Evolutionary conservation across 2,113 vertebrate genomes (phyloP).

Genomic region (Rhea pennata): DNA sequence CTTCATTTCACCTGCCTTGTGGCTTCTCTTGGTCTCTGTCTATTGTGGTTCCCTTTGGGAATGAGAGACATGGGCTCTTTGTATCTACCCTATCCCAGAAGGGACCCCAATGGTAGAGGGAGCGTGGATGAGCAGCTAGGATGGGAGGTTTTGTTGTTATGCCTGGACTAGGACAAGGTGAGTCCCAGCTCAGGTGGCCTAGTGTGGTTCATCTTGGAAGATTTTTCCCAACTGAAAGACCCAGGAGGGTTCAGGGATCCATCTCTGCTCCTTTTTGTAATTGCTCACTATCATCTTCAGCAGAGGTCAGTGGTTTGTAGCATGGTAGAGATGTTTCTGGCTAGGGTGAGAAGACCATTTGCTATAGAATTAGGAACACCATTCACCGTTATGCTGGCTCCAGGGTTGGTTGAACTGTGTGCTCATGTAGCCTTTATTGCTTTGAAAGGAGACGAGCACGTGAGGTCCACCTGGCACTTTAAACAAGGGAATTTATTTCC

Average conservation of each 20-base stretch:
- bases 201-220: background rate
- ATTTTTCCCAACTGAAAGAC: background rate
- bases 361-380: background rate
- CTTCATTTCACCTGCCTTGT: background rate
- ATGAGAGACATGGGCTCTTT: background rate
- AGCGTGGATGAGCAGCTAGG: background rate
- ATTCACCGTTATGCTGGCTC: background rate
- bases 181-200: background rate
- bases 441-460: background rate
- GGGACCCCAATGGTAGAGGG: background rate
- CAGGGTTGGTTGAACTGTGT: background rate
- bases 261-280: background rate
- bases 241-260: background rate
- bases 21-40: background rate
- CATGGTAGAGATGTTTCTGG: background rate
- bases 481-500: background rate
- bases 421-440: background rate
- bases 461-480: constrained; percentile 12
- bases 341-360: background rate
- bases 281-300: background rate
- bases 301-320: background rate
- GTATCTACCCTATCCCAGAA: background rate
- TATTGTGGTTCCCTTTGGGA: background rate
- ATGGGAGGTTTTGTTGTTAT: background rate
- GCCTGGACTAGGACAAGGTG: background rate